These are phyloP conservation scores for Dallia pectoralis DNA, from an alignment of 2,797 vertebrate species.

Conservation along the genomic window DNA sequence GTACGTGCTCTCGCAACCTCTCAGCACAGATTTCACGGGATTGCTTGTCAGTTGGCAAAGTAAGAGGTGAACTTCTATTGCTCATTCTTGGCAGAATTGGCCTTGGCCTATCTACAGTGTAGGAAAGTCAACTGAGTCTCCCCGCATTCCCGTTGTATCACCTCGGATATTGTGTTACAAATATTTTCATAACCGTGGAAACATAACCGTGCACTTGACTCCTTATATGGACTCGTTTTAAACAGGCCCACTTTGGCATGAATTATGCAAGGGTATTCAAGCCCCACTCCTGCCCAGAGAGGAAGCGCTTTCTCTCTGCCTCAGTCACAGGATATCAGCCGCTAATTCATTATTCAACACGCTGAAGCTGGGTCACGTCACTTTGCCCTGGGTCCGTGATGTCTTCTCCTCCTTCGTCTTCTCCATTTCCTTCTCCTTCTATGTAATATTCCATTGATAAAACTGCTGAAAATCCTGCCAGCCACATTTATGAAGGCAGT, in stretches of 20 bases:
- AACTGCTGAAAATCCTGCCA: constrained; percentile 3
- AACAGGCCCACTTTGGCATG: constrained; percentile 95
- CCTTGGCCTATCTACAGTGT: constrained; percentile 9
- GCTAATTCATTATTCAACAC: constrained; percentile 99
- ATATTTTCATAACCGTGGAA: constrained; percentile 94
- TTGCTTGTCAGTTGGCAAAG: background rate
- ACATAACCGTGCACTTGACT: constrained; percentile 98
- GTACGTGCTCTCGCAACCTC: background rate
- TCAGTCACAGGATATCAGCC: constrained; percentile 96
- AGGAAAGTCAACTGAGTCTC: constrained; percentile 19
- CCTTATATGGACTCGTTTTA: constrained; percentile 97
- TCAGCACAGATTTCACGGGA: no score
- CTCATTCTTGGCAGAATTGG: constrained; percentile 23
- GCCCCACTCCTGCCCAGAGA: constrained; percentile 95
- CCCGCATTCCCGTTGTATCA: constrained; percentile 56
- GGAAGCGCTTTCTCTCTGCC: constrained; percentile 97
- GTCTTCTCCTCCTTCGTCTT: background rate
- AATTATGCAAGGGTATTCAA: constrained; percentile 99
- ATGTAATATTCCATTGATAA: constrained; percentile 26
- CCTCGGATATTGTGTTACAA: constrained; percentile 77
- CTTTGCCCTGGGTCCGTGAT: constrained; percentile 60
- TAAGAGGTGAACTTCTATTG: background rate
- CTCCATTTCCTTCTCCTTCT: background rate
- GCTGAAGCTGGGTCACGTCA: constrained; percentile 88
- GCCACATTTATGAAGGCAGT: constrained; percentile 23